Evolutionary conservation across 2,888 invertebrate species (phyloP).

Genomic region (Calameuta pallipes): DNA sequence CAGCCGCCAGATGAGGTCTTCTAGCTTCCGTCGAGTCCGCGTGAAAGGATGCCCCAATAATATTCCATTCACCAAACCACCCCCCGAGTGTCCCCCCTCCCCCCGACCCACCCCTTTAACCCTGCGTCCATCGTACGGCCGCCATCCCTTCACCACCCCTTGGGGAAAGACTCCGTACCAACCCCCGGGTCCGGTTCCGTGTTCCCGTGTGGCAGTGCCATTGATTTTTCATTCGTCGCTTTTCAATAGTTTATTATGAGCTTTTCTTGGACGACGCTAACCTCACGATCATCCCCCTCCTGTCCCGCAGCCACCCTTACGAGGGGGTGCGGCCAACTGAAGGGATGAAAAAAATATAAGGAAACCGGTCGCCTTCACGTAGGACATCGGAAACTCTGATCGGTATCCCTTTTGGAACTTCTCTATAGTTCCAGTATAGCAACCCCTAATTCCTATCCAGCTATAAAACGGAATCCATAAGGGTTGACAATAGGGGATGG

Average conservation of each 20-base stretch:
- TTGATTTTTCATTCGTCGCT: slow-evolving; percentile 65
- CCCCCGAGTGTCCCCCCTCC: slow-evolving; percentile 33
- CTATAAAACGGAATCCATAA: not conserved
- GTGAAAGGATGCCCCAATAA: slow-evolving; percentile 67
- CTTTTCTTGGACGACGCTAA: slow-evolving; percentile 59
- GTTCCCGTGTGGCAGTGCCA: slow-evolving; percentile 45
- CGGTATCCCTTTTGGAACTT: not conserved
- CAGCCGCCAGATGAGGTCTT: slow-evolving; percentile 65
- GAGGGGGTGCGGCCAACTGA: not conserved
- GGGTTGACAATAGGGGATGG: not conserved
- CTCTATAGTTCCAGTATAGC: not conserved
- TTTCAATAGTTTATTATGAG: slow-evolving; percentile 66
- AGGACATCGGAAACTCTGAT: not conserved
- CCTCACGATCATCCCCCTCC: slow-evolving; percentile 25
- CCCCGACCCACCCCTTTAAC: slow-evolving; percentile 24
- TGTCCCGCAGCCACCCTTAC: not conserved
- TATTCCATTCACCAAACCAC: slow-evolving; percentile 64
- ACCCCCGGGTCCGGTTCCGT: slow-evolving; percentile 45
- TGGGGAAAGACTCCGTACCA: slow-evolving; percentile 1
- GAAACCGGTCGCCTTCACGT: not conserved
- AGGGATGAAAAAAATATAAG: not conserved
- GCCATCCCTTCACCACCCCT: slow-evolving; percentile 21
- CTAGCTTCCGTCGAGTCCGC: slow-evolving; percentile 66
- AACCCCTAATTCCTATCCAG: not conserved
- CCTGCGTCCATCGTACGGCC: slow-evolving; percentile 27